Evolutionary conservation across 2,797 vertebrate species (phyloP).

Genomic region (Triplophysa bombifrons): DNA sequence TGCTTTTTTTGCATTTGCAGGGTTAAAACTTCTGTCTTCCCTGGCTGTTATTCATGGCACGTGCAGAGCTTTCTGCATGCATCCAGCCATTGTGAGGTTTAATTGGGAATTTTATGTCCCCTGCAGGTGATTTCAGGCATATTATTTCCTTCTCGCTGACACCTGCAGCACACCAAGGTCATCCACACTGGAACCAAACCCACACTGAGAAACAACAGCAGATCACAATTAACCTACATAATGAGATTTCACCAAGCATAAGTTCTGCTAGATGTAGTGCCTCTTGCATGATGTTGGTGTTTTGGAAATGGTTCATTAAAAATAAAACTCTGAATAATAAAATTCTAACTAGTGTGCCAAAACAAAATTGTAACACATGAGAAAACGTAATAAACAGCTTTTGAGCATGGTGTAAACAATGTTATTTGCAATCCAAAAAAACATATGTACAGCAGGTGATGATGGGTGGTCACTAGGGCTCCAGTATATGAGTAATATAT

Average conservation of each 20-base stretch:
- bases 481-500: background rate
- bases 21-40: constrained; percentile 25
- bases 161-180: constrained; percentile 76
- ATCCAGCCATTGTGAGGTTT: constrained; percentile 69
- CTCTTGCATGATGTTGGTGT: background rate
- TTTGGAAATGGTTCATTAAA: constrained; percentile 9
- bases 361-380: constrained; percentile 8
- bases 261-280: background rate
- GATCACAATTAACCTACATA: constrained; percentile 44
- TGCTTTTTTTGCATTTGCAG: constrained; percentile 8
- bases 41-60: constrained; percentile 50
- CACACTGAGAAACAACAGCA: constrained; percentile 45
- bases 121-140: constrained; percentile 66
- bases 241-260: constrained; percentile 38
- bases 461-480: background rate
- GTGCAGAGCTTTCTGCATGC: constrained; percentile 65
- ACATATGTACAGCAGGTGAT: background rate
- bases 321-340: background rate
- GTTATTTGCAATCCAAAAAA: background rate
- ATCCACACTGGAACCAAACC: constrained; percentile 56
- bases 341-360: background rate
- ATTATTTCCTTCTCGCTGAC: constrained; percentile 66
- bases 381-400: background rate
- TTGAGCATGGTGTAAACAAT: background rate
- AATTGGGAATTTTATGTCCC: constrained; percentile 75